These are phyloP conservation scores for Styela plicata DNA, from an alignment of 23 tunicate species.

Conservation along the genomic window DNA sequence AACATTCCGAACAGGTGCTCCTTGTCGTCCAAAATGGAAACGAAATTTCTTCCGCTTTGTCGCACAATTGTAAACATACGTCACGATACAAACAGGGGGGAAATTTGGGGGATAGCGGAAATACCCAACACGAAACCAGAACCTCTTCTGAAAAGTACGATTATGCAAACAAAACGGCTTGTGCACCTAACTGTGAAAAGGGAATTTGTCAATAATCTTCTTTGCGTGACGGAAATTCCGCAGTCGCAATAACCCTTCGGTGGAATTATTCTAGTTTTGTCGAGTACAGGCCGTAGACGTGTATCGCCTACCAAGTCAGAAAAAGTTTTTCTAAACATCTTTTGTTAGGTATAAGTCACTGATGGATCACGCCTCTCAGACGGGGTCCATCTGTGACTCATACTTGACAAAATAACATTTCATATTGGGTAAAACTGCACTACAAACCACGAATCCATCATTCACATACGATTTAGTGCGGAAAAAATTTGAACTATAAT, in stretches of 20 bases:
- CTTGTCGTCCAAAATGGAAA: neutral
- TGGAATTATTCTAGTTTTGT: no score
- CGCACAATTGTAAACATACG: neutral
- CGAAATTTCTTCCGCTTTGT: neutral
- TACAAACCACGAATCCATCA: no score
- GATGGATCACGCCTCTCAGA: no score
- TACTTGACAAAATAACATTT: no score
- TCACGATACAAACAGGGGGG: neutral
- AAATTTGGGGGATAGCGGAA: neutral
- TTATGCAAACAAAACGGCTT: neutral
- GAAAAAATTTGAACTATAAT: no score
- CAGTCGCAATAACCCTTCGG: neutral
- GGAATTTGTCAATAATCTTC: neutral
- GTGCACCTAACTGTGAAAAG: neutral
- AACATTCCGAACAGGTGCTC: neutral
- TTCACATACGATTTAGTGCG: no score
- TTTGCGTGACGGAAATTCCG: neutral
- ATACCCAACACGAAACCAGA: neutral
- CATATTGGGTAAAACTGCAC: no score
- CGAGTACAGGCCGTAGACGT: no score
- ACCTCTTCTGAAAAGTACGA: neutral
- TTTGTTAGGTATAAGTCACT: no score
- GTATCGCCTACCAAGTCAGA: no score
- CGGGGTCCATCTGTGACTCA: no score
- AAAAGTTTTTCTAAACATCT: no score